These are phyloP conservation scores for Apomyelois bistriatella DNA, from an alignment of 2,888 invertebrate genomes.

Conservation along the genomic window DNA sequence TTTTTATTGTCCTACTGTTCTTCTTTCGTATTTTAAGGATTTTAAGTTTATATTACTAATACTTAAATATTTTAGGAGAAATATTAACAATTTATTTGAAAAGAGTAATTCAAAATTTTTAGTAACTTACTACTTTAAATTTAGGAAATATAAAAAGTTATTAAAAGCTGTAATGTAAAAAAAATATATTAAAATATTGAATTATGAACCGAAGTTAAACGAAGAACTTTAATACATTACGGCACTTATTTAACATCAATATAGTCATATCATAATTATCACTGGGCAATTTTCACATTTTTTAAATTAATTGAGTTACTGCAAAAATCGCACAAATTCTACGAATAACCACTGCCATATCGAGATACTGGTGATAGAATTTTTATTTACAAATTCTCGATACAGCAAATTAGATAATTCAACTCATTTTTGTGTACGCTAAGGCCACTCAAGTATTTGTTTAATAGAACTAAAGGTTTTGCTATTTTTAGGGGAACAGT, in stretches of 20 bases:
- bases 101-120: no score
- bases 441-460: no score
- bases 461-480: no score
- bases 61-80: not conserved
- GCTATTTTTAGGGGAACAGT: no score
- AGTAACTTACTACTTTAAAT: no score
- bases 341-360: not conserved
- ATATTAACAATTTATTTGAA: no score
- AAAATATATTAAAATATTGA: not conserved
- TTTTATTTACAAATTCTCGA: slow-evolving; percentile 8
- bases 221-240: slow-evolving; percentile 2
- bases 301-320: not conserved
- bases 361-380: not conserved
- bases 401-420: not conserved
- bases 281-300: not conserved
- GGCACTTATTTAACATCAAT: not conserved
- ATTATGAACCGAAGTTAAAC: slow-evolving; percentile 3
- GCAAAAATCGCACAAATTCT: not conserved
- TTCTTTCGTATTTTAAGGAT: no score
- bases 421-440: not conserved
- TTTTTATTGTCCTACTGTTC: no score
- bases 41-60: no score
- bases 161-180: not conserved
- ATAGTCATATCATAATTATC: not conserved
- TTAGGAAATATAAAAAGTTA: not conserved